Evolutionary conservation across 2,797 vertebrate genomes (phyloP), one percentile per base, ranked within the genome.

Genomic region (Rhadinocentrus ornatus): DNA sequence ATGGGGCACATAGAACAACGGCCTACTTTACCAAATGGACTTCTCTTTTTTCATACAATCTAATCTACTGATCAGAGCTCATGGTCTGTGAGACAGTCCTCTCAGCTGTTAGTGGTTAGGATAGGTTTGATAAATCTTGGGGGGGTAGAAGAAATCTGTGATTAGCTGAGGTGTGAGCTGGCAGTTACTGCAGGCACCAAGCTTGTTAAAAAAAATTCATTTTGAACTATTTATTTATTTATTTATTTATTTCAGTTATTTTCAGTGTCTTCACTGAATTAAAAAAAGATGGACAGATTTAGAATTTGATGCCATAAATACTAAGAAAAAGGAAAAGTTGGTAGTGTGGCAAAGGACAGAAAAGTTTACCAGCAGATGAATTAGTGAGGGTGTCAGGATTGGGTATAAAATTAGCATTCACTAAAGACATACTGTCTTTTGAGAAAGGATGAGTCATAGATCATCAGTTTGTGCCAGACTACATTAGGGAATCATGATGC

Each of bases 11-110:
- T 85, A 67, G 85, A 90, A 90, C 89, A 89, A 87, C 86, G 89
- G 90, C 83, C 84, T 65, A 85, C 86, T 90, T 90, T 85, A 88
- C 77, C 87, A 88, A 88, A 90, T 87, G 84, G 88, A 88, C 84
- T 78, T 83, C 82, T 81, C 65, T 71, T 78, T 32, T 81, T 81
- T 70, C 64, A 65, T 66, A 37, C 67, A 48, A 80, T 69, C 74
- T 73, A 29, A 79, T 74, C 71, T 78, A 67, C 73, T 75, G 69
- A 85, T 88, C 85, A 81, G 73, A 71, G 85, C 63, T 66, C 9
- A 29, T 69, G 62, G 20, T 76, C 75, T 82, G 68, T 9, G 35
- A 67, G 66, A 63, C 41, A 62, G 32, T 74, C 31, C 62, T 29
- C 32, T 0, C 64, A 74, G 82, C 77, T 62, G 69, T 41, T 16